phyloP scores from a whole-genome alignment of 2,888 invertebrate species.

The Trachelus tabidus region DNA sequence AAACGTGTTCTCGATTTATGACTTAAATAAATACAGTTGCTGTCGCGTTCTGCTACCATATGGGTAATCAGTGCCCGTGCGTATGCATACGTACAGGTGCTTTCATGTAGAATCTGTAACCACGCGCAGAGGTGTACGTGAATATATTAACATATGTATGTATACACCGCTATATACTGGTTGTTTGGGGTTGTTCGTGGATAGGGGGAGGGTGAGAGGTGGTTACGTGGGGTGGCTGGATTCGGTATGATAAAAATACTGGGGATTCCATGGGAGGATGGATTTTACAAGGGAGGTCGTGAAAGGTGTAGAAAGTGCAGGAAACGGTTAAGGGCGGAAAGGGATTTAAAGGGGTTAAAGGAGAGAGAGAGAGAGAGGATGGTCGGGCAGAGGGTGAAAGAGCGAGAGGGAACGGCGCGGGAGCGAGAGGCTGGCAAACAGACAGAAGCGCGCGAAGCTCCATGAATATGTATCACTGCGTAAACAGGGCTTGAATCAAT shows the following conservation, averaged over 20 bases:
- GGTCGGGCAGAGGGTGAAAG: constrained; percentile 14
- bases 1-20: background rate
- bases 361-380: constrained; percentile 11
- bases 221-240: background rate
- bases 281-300: background rate
- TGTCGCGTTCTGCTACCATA: background rate
- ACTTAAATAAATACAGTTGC: background rate
- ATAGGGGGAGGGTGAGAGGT: background rate
- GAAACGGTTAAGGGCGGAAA: background rate
- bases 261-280: background rate
- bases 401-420: constrained; percentile 20
- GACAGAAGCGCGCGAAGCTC: constrained; percentile 56
- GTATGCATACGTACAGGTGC: background rate
- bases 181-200: background rate
- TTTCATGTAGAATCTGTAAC: background rate
- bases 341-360: constrained; percentile 14
- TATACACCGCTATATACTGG: background rate
- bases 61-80: background rate
- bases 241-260: background rate
- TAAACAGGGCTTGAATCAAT: constrained; percentile 66
- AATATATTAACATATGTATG: background rate
- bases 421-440: constrained; percentile 42
- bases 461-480: constrained; percentile 66
- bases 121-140: background rate
- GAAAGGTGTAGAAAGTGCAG: background rate